phyloP scores from a whole-genome alignment of 2,888 invertebrate genomes.

The Beris morrisii region DNA sequence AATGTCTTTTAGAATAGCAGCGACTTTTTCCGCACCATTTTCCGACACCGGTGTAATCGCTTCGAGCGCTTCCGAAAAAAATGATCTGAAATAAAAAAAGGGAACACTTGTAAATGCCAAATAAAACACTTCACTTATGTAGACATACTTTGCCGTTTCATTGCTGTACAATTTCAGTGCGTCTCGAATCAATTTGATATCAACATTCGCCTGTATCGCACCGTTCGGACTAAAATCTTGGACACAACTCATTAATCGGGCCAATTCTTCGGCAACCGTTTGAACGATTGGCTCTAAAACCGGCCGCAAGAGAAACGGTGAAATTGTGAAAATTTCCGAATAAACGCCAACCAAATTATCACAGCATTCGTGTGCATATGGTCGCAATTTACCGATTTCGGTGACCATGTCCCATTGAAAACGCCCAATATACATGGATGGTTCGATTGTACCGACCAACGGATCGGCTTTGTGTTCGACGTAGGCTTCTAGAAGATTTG shows the following conservation, averaged over 20 bases:
- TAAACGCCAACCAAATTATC: slow-evolving; percentile 69
- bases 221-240: slow-evolving; percentile 69
- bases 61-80: slow-evolving; percentile 80
- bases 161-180: slow-evolving; percentile 67
- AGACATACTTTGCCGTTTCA: slow-evolving; percentile 64
- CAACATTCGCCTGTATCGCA: slow-evolving; percentile 78
- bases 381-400: slow-evolving; percentile 75
- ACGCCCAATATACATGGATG: slow-evolving; percentile 90
- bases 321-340: slow-evolving; percentile 62
- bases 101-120: neutral
- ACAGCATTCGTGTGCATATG: slow-evolving; percentile 86
- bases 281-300: slow-evolving; percentile 79
- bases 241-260: slow-evolving; percentile 81
- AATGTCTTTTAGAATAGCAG: slow-evolving; percentile 64
- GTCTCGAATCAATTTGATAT: slow-evolving; percentile 69
- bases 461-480: slow-evolving; percentile 92
- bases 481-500: slow-evolving; percentile 72
- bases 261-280: slow-evolving; percentile 90
- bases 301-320: slow-evolving; percentile 74
- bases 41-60: slow-evolving; percentile 69
- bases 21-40: slow-evolving; percentile 65
- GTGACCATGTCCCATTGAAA: slow-evolving; percentile 83
- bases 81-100: slow-evolving; percentile 61
- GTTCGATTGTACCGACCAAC: slow-evolving; percentile 93
- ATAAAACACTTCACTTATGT: neutral